A percentile compares a stretch with the other conserved stretches of the same genome.
Evolutionary conservation across 2,888 invertebrate species (phyloP).

Genomic region (Neocrepidodera transversa): DNA sequence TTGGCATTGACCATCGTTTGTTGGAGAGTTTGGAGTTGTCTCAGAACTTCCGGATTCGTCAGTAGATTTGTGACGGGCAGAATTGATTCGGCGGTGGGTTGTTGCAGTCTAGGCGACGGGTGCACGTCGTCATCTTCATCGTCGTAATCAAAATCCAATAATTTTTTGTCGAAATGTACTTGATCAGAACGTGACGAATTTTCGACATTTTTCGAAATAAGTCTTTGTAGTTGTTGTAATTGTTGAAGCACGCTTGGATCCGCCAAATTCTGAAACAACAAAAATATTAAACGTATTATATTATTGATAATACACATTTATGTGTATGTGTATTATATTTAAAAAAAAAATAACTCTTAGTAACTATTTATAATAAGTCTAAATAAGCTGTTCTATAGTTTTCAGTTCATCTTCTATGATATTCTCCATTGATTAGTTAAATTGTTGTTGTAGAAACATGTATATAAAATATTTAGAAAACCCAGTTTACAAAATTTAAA

Average conservation of each 20-base stretch:
- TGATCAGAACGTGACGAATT: constrained; percentile 58
- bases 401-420: too few relatives aligned
- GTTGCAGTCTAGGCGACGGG: constrained; percentile 60
- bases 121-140: constrained; percentile 85
- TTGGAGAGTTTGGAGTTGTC: constrained; percentile 80
- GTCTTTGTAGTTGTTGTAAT: constrained; percentile 69
- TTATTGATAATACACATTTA: too few relatives aligned
- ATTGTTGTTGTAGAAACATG: too few relatives aligned
- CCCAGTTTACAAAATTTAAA: too few relatives aligned
- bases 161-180: constrained; percentile 82
- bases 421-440: too few relatives aligned
- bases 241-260: constrained; percentile 63
- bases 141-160: constrained; percentile 90
- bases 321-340: background rate
- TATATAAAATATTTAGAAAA: too few relatives aligned
- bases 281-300: too few relatives aligned
- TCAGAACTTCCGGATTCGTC: constrained; percentile 86
- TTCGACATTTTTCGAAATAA: constrained; percentile 60
- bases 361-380: constrained; percentile 19
- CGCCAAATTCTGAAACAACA: constrained; percentile 48
- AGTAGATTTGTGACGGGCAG: constrained; percentile 62
- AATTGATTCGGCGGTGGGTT: constrained; percentile 47
- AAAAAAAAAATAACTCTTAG: background rate
- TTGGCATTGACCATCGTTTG: constrained; percentile 59
- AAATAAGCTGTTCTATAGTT: constrained; percentile 8